phyloP scores from a whole-genome alignment of 1,140 invertebrate species.

The Papilio dardanus region DNA sequence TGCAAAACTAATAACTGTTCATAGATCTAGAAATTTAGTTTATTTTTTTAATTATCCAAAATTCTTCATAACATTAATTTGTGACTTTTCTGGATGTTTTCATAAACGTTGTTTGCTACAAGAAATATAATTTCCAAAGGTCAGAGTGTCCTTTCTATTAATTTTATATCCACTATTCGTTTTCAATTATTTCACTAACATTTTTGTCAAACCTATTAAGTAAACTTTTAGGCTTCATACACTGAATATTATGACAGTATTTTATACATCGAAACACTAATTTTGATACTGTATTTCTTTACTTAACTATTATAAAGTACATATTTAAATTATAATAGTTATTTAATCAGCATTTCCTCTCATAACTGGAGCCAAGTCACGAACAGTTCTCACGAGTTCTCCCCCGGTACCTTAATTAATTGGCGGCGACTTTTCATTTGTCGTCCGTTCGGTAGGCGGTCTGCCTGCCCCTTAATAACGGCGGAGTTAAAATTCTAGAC shows the following conservation, averaged over 20 bases:
- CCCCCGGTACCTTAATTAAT: slow-evolving; percentile 66
- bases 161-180: too few species aligned
- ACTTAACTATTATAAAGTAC: background rate
- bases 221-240: background rate
- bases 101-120: too few species aligned
- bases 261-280: background rate
- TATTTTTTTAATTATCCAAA: too few species aligned
- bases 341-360: background rate
- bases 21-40: too few species aligned
- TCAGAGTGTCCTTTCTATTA: too few species aligned
- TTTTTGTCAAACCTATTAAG: background rate
- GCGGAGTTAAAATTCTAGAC: slow-evolving; percentile 50
- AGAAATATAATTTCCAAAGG: too few species aligned
- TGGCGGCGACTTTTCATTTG: slow-evolving; percentile 68
- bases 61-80: too few species aligned
- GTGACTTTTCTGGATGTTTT: background rate
- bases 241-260: background rate
- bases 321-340: slow-evolving; percentile 11
- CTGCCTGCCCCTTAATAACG: slow-evolving; percentile 43
- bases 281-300: background rate
- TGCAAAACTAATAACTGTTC: background rate
- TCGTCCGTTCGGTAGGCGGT: slow-evolving; percentile 53
- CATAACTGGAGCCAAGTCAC: slow-evolving; percentile 38
- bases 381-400: slow-evolving; percentile 55
- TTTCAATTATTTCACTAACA: too few species aligned